Evolutionary conservation across 2,888 invertebrate species (phyloP), one percentile per base, ranked within the genome.

Genomic region (Meteorus colon): DNA sequence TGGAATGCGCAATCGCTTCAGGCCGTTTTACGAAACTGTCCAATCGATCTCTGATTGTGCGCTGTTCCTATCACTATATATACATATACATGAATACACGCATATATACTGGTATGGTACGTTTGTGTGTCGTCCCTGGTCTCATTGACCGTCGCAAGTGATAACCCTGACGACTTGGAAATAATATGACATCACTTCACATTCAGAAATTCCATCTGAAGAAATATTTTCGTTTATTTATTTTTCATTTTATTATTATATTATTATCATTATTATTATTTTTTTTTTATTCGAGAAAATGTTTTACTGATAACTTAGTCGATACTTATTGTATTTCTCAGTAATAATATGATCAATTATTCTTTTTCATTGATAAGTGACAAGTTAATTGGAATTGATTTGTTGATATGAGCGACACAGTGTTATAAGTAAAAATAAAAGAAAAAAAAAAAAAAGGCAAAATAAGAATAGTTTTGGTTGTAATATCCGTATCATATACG

Each of bases 141-240:
- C 65, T 65, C 65, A 41, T 65, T 65, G 65, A 65, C 65, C 65
- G 65, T 41, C 55, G 65, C 41, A 65, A 41, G 41, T 19, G 65
- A 65, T 65, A 65, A 65, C 65, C 65, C 65, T 65, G 65, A 65
- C 65, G 41, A 34, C 37, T 19, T 34, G 37, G 65, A 34, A 65
- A 37, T 41, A 65, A 19, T 12, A 41, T 65, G 65, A 65, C 65
- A 65, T 37, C 37, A 65, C 19, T 65, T 24, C 65, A 65, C 65
- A 37, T 65, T 65, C 65, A 19, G 65, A 65, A 65, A 34, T 41
- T 65, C 19, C 16, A 65, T 16, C 27, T 2, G 6, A 62, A 29
- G 62, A 16, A 31, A 63, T 65, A 34, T 65, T 41, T 41, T 6
- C n/a, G 16, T 63, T 63, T 63, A n/a, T 63, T 63, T 27, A 4